Percentiles rank a stretch among this genome's conserved stretches.
phyloP scores from a whole-genome alignment of 2,797 vertebrate genomes.

The Delichon dasypus region DNA sequence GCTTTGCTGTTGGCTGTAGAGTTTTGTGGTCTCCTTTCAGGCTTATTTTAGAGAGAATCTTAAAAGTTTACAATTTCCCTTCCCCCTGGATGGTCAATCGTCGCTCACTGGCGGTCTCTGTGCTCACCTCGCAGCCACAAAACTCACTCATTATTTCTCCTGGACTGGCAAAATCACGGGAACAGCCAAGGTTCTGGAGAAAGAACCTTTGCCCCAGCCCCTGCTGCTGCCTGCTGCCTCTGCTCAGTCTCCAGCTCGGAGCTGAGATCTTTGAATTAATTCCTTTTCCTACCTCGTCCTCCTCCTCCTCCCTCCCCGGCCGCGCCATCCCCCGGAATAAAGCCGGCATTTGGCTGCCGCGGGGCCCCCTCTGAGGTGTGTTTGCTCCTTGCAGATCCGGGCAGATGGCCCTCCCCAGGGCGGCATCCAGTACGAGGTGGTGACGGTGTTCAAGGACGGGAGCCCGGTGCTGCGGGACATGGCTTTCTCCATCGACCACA shows the following conservation, averaged over 20 bases:
- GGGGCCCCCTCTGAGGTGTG: not conserved
- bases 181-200: too few relatives aligned
- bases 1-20: not conserved
- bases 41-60: not conserved
- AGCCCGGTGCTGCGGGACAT: constrained; percentile 92
- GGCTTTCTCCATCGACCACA: constrained; percentile 92
- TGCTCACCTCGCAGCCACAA: not conserved
- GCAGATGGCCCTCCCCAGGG: constrained; percentile 88
- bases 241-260: not conserved
- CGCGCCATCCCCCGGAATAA: not conserved
- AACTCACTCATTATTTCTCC: not conserved
- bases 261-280: not conserved
- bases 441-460: constrained; percentile 90
- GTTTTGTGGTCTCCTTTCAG: not conserved
- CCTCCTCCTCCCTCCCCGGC: not conserved
- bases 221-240: not conserved
- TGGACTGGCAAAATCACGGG: too few relatives aligned
- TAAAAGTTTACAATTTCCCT: not conserved
- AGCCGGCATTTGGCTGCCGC: not conserved
- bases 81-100: not conserved
- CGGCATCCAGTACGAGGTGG: constrained; percentile 90
- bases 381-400: constrained; percentile 82
- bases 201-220: not conserved
- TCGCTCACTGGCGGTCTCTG: not conserved
- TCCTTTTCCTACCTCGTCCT: not conserved